Evolutionary conservation across 2,888 invertebrate genomes (phyloP), one percentile per base, ranked within the genome.

Genomic region (Laothoe populi): DNA sequence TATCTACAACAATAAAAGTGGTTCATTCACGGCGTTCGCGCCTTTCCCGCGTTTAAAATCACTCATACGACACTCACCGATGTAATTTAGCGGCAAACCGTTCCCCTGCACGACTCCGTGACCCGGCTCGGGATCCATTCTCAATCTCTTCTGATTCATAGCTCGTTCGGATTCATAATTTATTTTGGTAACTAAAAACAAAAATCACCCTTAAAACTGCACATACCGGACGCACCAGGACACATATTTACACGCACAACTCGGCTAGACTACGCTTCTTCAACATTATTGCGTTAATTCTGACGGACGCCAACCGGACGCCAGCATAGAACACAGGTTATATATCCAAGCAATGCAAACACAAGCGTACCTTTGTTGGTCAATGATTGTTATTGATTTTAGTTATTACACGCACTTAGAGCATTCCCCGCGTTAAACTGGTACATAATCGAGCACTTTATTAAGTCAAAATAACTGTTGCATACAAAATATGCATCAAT

Each of bases 291-390:
- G 83, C 74, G 81, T 78, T 81, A 85, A 83, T 84, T 87, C 79
- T 90, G 88, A 88, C 89, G 87, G 93, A 93, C 93, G 93, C 93
- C 89, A 92, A 91, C 90, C 91, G 92, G 92, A 93, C 93, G 92
- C 93, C 82, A 88, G 86, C 84, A 87, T 86, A 86, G 90, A 89
- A 90, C 91, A 92, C 90, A 93, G 92, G 92, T 92, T 92, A 92
- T 88, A 89, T 68, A 78, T 83, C 83, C 82, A 77, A 79, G 82
- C 79, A 82, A 88, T 89, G 88, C 91, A 90, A 91, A 92, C 91
- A 92, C 86, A 89, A 93, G 93, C 92, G 92, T 93, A 93, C 93
- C 93, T 93, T 93, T 93, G 92, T 92, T 92, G 88, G 87, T 87
- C 88, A 87, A 86, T 86, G 91, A 89, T 90, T 91, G 87, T 87